A percentile compares a stretch with the other conserved stretches of the same genome.
Conservation (phyloP, 2,888 invertebrate genomes). For the Lapara coniferarum region DNA sequence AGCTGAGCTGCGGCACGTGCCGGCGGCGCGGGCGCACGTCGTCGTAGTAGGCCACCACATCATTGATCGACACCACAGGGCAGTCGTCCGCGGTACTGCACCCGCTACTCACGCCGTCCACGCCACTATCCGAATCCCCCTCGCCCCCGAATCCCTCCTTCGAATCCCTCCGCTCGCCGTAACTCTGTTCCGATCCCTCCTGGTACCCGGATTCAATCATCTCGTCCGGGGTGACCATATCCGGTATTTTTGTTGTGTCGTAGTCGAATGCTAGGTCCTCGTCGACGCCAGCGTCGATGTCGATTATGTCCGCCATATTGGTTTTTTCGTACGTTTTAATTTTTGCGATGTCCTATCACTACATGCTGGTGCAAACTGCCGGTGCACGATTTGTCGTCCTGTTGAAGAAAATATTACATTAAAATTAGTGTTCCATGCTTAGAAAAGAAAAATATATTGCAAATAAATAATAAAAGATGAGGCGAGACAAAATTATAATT, state of each 20-base stretch:
- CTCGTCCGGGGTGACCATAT: constrained; percentile 74
- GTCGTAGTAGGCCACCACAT: constrained; percentile 79
- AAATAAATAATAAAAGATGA: no score
- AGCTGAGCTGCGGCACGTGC: constrained; percentile 74
- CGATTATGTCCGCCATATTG: constrained; percentile 70
- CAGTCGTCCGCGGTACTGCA: constrained; percentile 84
- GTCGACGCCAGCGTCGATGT: constrained; percentile 58
- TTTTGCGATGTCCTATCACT: constrained; percentile 51
- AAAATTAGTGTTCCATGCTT: background rate
- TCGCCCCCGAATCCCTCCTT: constrained; percentile 77
- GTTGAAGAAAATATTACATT: constrained; percentile 50
- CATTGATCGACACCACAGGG: constrained; percentile 80
- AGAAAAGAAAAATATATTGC: no score
- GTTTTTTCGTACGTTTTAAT: constrained; percentile 33
- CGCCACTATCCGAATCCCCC: constrained; percentile 80
- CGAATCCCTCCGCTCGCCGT: constrained; percentile 73
- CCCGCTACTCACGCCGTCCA: constrained; percentile 84
- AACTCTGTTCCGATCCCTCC: constrained; percentile 76
- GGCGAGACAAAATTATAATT: no score
- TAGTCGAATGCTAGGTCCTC: constrained; percentile 72
- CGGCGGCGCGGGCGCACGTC: constrained; percentile 73
- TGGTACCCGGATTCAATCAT: constrained; percentile 79
- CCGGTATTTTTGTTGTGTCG: constrained; percentile 73
- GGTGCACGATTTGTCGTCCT: constrained; percentile 67
- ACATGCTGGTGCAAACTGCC: constrained; percentile 69